Conservation (phyloP, 2,888 invertebrate species). For the Helleia helle region DNA sequence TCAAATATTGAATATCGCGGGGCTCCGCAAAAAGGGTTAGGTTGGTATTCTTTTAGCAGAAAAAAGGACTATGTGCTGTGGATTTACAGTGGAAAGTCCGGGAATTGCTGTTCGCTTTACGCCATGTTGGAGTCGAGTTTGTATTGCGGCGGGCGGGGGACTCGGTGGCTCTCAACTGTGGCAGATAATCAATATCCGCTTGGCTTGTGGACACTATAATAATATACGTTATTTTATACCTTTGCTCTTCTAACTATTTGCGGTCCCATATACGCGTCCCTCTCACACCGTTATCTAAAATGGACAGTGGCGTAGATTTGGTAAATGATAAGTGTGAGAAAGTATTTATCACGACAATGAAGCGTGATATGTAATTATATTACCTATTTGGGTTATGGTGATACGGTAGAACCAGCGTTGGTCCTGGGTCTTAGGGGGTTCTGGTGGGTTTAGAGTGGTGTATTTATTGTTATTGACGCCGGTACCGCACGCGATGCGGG, state of each 20-base stretch:
- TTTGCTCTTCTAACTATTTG: constrained; percentile 35
- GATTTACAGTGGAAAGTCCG: constrained; percentile 42
- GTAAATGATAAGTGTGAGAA: constrained; percentile 75
- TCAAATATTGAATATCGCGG: constrained; percentile 68
- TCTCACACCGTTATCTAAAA: constrained; percentile 69
- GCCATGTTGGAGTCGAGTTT: constrained; percentile 32
- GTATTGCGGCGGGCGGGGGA: constrained; percentile 43
- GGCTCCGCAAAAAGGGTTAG: constrained; percentile 39
- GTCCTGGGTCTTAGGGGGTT: constrained; percentile 22
- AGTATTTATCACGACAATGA: constrained; percentile 73
- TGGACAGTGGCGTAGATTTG: constrained; percentile 73
- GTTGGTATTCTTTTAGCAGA: constrained; percentile 24
- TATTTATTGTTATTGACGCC: too few species aligned
- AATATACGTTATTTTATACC: constrained; percentile 70
- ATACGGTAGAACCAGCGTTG: constrained; percentile 30
- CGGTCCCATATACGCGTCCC: constrained; percentile 33
- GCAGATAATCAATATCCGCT: constrained; percentile 76
- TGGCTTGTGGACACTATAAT: constrained; percentile 75
- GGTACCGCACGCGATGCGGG: constrained; percentile 49
- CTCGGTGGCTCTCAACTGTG: constrained; percentile 71
- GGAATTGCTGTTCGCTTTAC: constrained; percentile 29
- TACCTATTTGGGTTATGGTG: constrained; percentile 57
- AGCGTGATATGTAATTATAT: constrained; percentile 72
- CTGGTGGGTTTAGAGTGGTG: constrained; percentile 36
- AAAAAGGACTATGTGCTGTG: constrained; percentile 39